Conservation (phyloP, 2,888 invertebrate species). For the Rhingia rostrata region DNA sequence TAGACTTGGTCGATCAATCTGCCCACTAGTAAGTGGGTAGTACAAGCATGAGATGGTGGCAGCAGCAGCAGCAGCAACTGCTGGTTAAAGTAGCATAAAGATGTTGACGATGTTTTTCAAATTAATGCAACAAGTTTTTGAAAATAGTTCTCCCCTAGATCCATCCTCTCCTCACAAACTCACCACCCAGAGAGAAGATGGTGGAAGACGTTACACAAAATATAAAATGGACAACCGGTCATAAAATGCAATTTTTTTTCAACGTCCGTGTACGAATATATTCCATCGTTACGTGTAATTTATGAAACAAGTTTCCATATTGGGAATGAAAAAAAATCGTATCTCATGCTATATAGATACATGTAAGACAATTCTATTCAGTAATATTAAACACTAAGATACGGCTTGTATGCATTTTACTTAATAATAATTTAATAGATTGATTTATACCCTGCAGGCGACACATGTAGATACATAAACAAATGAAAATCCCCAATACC, state of each 20-base stretch:
- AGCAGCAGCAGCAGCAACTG: not conserved
- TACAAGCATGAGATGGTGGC: not conserved
- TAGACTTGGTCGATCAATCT: not conserved
- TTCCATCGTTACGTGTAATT: slow-evolving; percentile 57
- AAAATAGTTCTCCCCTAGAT: slow-evolving; percentile 45
- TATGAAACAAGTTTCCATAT: slow-evolving; percentile 65
- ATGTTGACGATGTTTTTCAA: slow-evolving; percentile 51
- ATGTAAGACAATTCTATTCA: not conserved
- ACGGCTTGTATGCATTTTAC: slow-evolving; percentile 30
- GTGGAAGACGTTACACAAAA: not conserved
- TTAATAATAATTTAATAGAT: slow-evolving; percentile 47
- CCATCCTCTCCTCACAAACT: not conserved
- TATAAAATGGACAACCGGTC: slow-evolving; percentile 11
- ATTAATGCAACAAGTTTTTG: slow-evolving; percentile 67
- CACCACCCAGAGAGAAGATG: not conserved
- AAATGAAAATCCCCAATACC: slow-evolving; percentile 1
- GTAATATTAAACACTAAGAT: slow-evolving; percentile 10
- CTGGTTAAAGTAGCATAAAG: slow-evolving; percentile 41
- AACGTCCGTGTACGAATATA: slow-evolving; percentile 23
- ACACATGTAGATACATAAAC: slow-evolving; percentile 3
- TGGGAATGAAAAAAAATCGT: slow-evolving; percentile 21
- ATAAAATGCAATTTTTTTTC: slow-evolving; percentile 31
- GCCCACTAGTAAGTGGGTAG: slow-evolving; percentile 31
- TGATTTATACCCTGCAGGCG: slow-evolving; percentile 54
- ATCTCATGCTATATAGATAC: slow-evolving; percentile 15